Base-by-base conservation (phyloP, 2,797 vertebrate genomes). In the Eurystomus glaucurus region DNA sequence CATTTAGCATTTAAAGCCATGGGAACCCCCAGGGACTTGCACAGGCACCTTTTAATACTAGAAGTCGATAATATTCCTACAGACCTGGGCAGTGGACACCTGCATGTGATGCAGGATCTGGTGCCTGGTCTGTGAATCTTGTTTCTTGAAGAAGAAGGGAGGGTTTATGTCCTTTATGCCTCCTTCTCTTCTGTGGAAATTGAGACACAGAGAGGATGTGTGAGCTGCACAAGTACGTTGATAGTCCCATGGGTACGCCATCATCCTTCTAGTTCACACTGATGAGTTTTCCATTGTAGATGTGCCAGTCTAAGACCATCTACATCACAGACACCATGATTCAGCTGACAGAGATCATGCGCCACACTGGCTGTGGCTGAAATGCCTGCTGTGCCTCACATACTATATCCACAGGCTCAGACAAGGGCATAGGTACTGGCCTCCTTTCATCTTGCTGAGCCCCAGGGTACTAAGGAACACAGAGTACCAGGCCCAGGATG, bases 161-260 rank as follows among this genome's bases (percentile, higher is more conserved):
- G 78, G 46, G 37, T 60, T 11, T 37, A 25, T 48, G 37, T 43
- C 45, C 48, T 87, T 74, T 72, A 55, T 0, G 0, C 8, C 35
- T 28, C 25, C 68, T 87, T 71, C 21, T 92, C 19, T 91, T 61
- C 54, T 88, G 77, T 57, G 57, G 57, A 77, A 95, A 90, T 10
- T 86, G 64, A 97, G 85, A 75, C 2, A 7, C 33, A 75, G 62
- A 83, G 75, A 96, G 89, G 86, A 92, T 89, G 92, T 91, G 88
- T 92, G 60, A 94, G 22, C 50, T 62, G 43, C 51, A 64, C 45
- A 62, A 74, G 45, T 11, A 51, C 0, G 0, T 60, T 2, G 1
- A 19, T 11, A 43, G 64, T 77, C 86, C 71, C 60, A 5, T 2
- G 76, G 52, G 78, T 91, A 83, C 0, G 0, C 9, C 14, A 45